These are phyloP conservation scores for Andrena fulva DNA, from an alignment of 2,888 invertebrate genomes.

Conservation along the genomic window DNA sequence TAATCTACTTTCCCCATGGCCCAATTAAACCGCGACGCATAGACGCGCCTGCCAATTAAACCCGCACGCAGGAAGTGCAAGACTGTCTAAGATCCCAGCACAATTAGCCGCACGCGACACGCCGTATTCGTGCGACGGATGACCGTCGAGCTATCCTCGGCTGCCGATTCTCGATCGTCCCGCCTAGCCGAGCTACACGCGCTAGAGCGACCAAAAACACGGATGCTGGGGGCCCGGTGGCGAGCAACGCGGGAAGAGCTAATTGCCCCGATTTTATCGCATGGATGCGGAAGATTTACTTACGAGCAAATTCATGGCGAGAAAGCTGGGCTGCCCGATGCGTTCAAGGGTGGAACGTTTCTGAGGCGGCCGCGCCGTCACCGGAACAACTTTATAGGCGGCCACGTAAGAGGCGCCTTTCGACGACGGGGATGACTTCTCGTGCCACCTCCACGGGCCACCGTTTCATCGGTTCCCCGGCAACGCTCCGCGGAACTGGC, in stretches of 20 bases:
- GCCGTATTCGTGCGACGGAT: not conserved
- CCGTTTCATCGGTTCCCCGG: conserved; percentile 31
- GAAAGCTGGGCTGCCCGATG: conserved; percentile 69
- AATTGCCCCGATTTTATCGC: not conserved
- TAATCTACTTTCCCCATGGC: not conserved
- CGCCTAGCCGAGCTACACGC: not conserved
- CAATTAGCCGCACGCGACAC: conserved; percentile 37
- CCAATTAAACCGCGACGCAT: conserved; percentile 10
- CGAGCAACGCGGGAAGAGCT: not conserved
- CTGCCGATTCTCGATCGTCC: not conserved
- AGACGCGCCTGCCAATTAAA: conserved; percentile 22
- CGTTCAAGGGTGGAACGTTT: conserved; percentile 82
- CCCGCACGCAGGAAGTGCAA: not conserved
- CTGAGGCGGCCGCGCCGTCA: conserved; percentile 83
- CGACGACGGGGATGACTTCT: conserved; percentile 77
- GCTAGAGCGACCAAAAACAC: not conserved
- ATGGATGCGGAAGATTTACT: conserved; percentile 52
- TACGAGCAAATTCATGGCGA: conserved; percentile 77
- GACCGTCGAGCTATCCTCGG: not conserved
- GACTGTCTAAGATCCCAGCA: not conserved
- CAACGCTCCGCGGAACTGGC: conserved; percentile 8
- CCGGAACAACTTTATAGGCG: conserved; percentile 83
- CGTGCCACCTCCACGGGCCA: conserved; percentile 64
- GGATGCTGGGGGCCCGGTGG: not conserved
- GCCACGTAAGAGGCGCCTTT: conserved; percentile 73